Base-by-base conservation (phyloP, 2,113 vertebrate genomes). In the Nyctibius bracteatus region DNA sequence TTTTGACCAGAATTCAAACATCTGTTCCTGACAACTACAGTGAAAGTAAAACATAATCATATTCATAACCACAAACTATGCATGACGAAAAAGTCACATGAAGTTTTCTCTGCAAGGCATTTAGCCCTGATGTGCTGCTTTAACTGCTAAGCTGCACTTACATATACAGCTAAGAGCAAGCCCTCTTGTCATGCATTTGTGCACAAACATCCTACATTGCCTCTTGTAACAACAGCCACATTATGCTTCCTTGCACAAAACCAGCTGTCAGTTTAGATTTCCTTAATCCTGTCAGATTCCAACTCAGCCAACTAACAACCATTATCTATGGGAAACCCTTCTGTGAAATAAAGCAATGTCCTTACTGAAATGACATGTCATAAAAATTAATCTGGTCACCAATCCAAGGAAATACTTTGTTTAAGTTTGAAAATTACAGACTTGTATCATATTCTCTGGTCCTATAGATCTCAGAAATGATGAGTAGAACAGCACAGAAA, bases 241-340 rank as follows among this genome's bases (percentile, higher is more conserved):
- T 98, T 97, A 97, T 98, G 97, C 95, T 95, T 95, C 97, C 96
- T 96, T 95, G 97, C 97, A 97, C 97, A 98, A 98, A 98, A 98
- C 97, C 96, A 97, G 97, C 98, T 98, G 98, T 98, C 98, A 98
- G 97, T 94, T 98, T 97, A 96, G 86, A 98, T 98, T 98, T 98
- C 97, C 96, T 97, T 98, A 98, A 98, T 98, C 98, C 97, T 97
- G 90, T 97, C 97, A 97, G 97, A 98, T 97, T 96, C 93, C 94
- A 97, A 71, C 94, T 97, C 93, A 66, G 94, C 96, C 98, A 97
- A 86, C 96, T 97, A 97, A 96, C 97, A 98, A 90, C 94, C 89
- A 96, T 96, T 97, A 96, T 97, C 96, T 97, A 94, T 90, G 95
- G 96, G 96, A 97, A 98, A 97, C 92, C 97, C 97, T 97, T 98